Evolutionary conservation across 2,888 invertebrate species (phyloP).

Genomic region (Epsilonema sp.): DNA sequence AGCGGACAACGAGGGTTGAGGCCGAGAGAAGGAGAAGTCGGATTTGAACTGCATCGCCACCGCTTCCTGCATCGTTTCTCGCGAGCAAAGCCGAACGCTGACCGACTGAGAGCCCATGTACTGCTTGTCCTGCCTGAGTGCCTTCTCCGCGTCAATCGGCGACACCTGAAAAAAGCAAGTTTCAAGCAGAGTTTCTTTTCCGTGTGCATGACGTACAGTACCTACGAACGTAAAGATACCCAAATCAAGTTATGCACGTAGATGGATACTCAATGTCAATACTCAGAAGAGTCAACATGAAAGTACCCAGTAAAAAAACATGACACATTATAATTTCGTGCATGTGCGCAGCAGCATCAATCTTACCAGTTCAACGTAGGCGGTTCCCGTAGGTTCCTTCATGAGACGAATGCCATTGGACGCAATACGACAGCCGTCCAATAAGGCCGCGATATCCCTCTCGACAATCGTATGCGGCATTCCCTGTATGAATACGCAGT

Average conservation of each 20-base stretch:
- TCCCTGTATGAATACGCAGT: constrained; percentile 13
- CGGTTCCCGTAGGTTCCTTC: constrained; percentile 37
- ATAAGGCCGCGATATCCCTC: constrained; percentile 56
- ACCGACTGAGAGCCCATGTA: not conserved
- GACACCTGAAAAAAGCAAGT: no score
- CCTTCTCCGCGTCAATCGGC: no score
- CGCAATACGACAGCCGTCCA: constrained; percentile 52
- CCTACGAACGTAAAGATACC: no score
- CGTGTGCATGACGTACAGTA: not conserved
- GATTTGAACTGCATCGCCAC: not conserved
- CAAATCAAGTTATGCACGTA: no score
- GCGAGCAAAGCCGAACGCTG: not conserved
- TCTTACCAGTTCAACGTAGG: constrained; percentile 11
- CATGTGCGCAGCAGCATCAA: no score
- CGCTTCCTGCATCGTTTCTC: not conserved
- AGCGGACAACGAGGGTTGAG: no score
- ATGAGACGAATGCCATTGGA: constrained; percentile 58
- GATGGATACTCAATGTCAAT: no score
- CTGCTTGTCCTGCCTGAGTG: not conserved
- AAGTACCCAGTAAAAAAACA: no score
- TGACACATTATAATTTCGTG: no score
- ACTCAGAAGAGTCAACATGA: no score
- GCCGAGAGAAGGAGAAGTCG: no score
- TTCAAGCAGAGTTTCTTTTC: no score
- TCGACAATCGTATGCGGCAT: constrained; percentile 50